A percentile compares a stretch with the other conserved stretches of the same genome.
Conservation (phyloP, 2,797 vertebrate species). For the Propithecus perrieri region DNA sequence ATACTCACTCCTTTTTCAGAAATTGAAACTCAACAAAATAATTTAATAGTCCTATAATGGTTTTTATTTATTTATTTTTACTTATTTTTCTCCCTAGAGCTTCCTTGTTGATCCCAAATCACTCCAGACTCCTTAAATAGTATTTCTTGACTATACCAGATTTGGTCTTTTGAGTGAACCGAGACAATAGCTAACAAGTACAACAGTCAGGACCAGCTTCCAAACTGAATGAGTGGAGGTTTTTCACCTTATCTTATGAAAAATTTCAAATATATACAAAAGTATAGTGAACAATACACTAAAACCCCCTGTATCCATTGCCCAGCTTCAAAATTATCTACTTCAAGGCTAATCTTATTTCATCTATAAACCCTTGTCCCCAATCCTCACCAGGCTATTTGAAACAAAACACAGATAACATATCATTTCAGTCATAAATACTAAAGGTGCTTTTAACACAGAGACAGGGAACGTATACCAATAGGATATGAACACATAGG, state of each 20-base stretch:
- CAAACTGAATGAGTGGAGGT: not conserved
- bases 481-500: not conserved
- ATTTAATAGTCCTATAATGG: not conserved
- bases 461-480: not conserved
- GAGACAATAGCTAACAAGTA: not conserved
- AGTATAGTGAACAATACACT: not conserved
- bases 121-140: not conserved
- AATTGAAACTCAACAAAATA: not conserved
- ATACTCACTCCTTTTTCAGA: not conserved
- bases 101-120: not conserved
- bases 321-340: not conserved
- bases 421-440: not conserved
- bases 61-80: not conserved
- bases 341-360: not conserved
- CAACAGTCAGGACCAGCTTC: not conserved
- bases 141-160: not conserved
- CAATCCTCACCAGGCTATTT: not conserved
- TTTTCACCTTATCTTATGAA: not conserved
- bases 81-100: not conserved
- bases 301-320: not conserved
- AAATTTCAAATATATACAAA: not conserved
- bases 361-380: not conserved
- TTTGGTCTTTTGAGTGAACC: slow-evolving; percentile 13
- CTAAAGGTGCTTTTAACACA: not conserved
- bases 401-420: not conserved